Base-by-base conservation (phyloP, 35 echinoderm and acorn worm genomes). In the Chiridota heheva region DNA sequence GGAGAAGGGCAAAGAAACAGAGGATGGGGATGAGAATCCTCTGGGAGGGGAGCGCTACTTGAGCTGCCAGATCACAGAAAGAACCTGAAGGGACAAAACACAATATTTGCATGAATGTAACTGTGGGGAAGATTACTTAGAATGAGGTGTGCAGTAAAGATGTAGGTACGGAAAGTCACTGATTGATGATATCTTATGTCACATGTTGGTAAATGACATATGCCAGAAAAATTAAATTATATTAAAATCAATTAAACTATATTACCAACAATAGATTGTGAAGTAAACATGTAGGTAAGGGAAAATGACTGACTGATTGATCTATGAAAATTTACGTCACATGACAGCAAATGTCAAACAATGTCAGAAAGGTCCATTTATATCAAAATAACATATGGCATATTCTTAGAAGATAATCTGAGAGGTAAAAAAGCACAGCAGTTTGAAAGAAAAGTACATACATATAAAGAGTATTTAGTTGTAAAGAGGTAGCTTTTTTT, bases 1-100 rank as follows among this genome's bases (percentile, higher is more conserved):
- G 40, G 39, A 91, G 51, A 5, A 86, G 30, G 31, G 91, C 67
- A 46, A 97, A 58, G 18, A 87, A 67, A 8, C 91, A 45, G 1
- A 88, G 84, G 1, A 89, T 60, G 2, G 87, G 72, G 37, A 83
- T 73, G 2, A 90, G 40, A 5, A 78, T 60, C 36, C 34, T 66
- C 36, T 82, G 84, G 58, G 63, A 57, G 33, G 36, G 72, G 44
- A 40, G 48, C 20, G 29, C 71, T 39, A 29, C 20, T 15, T 37
- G 42, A 53, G 72, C 40, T 49, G 47, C 29, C 17, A 29, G 49
- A 6, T 78, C 88, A 85, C 82, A 91, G 5, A 33, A 44, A 2
- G 66, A 42, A 31, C 82, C 72, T 85, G 48, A 24, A 10, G 44
- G 26, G 26, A 36, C 73, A 42, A 61, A 42, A 59, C 34, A 64